Percentiles rank a stretch among this genome's conserved stretches.
Conservation (phyloP, 2,888 invertebrate species). For the Incurvaria masculella region DNA sequence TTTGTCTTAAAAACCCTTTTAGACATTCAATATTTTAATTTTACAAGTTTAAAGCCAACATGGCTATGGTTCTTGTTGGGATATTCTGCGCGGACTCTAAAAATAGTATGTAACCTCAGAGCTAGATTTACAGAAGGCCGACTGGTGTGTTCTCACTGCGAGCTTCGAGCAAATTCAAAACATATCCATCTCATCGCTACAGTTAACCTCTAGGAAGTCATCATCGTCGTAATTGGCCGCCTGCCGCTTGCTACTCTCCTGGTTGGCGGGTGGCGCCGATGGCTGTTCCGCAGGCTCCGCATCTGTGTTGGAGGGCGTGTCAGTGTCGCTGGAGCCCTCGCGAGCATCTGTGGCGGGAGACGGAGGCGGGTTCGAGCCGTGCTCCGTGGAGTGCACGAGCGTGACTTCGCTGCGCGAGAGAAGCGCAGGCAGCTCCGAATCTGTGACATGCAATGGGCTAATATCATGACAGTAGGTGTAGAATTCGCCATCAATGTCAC, state of each 20-base stretch:
- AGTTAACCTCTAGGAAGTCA: constrained; percentile 69
- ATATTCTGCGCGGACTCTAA: no score
- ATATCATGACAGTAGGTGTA: no score
- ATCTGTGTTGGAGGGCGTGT: constrained; percentile 57
- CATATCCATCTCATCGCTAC: constrained; percentile 69
- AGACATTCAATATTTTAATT: no score
- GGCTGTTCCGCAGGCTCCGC: constrained; percentile 18
- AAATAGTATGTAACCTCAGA: no score
- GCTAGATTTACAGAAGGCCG: no score
- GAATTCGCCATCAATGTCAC: no score
- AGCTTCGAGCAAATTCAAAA: constrained; percentile 45
- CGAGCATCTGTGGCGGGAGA: constrained; percentile 75
- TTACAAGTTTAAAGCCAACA: no score
- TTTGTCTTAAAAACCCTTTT: no score
- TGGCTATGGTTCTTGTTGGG: no score
- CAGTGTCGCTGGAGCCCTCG: constrained; percentile 64
- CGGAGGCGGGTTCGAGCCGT: constrained; percentile 73
- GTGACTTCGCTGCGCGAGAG: constrained; percentile 60
- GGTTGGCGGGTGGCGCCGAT: constrained; percentile 24
- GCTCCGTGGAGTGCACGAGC: constrained; percentile 47
- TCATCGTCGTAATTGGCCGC: constrained; percentile 57
- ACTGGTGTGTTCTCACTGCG: no score
- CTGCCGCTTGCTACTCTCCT: constrained; percentile 24
- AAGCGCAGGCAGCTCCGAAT: constrained; percentile 62
- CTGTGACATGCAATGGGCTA: no score